A percentile compares a stretch with the other conserved stretches of the same genome.
Evolutionary conservation across 2,797 vertebrate genomes (phyloP).

Genomic region (Pseudocheirus occidentalis): DNA sequence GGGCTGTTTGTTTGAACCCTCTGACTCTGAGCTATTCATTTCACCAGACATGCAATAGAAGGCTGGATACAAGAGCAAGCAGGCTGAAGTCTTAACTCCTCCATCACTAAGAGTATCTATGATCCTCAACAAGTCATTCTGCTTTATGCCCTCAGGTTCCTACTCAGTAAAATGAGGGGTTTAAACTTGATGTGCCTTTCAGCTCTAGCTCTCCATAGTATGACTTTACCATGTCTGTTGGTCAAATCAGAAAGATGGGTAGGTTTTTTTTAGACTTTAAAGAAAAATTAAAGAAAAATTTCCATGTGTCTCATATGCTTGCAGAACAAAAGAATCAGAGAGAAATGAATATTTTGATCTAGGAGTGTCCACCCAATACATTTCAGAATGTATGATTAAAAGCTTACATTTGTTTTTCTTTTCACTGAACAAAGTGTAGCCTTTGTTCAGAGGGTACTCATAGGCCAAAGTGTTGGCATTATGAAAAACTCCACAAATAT

Average conservation of each 20-base stretch:
- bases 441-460: background rate
- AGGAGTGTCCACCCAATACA: background rate
- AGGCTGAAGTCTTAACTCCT: background rate
- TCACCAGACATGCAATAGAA: background rate
- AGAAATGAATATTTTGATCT: background rate
- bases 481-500: background rate
- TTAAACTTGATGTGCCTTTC: background rate
- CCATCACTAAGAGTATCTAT: background rate
- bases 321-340: background rate
- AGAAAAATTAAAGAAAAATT: background rate
- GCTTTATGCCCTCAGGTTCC: background rate
- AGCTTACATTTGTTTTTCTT: background rate
- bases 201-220: background rate
- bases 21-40: background rate
- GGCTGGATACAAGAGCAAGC: background rate
- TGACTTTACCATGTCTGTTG: background rate
- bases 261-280: background rate
- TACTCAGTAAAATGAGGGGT: background rate
- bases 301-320: background rate
- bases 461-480: background rate
- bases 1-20: background rate
- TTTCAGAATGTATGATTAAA: constrained; percentile 2
- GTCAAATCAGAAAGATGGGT: background rate
- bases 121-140: background rate
- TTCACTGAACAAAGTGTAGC: background rate